Evolutionary conservation across 2,888 invertebrate species (phyloP), one percentile per base, ranked within the genome.

Genomic region (Craniophora ligustri): DNA sequence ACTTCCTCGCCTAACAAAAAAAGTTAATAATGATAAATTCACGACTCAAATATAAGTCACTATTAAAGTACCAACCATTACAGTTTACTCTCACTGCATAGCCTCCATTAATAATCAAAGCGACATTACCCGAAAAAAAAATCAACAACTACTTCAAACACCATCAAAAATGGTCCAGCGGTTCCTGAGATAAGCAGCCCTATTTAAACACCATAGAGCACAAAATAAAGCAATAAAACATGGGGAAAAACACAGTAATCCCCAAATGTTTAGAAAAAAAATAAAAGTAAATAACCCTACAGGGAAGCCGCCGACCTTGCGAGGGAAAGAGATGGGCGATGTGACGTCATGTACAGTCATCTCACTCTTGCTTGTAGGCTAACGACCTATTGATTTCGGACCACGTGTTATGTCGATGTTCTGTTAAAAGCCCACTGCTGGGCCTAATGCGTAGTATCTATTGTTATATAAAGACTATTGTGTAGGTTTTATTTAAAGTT

Each of bases 341-440:
- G 74, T 80, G 80, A 84, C 82, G 83, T 82, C 80, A 80, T 74
- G 28, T 47, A 26, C 10, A 14, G 14, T 44, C 41, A 34, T 76
- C 76, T 65, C 78, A 10, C 62, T 81, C 75, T 55, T 45, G 40
- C 73, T 68, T 65, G 72, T 72, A 72, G 81, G 82, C 82, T 73
- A 73, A 73, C 61, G 74, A 73, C 72, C 73, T 73, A 84, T 84
- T 70, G 84, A 85, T 84, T 82, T 72, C 60, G 69, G 68, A 78
- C 76, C 84, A 83, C 83, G 84, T 85, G 82, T 56, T 78, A 55
- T 51, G 54, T 47, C 49, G 50, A 39, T 42, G 46, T 51, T 42
- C 44, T 57, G 39, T 47, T 26, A 23, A 48, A 40, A 42, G 55
- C 32, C 67, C 58, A 66, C 32, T 18, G 40, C 3, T 72, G 72